A percentile compares a stretch with the other conserved stretches of the same genome.
These are phyloP conservation scores for Acronicta alni DNA, from an alignment of 2,888 invertebrate genomes.

Conservation along the genomic window DNA sequence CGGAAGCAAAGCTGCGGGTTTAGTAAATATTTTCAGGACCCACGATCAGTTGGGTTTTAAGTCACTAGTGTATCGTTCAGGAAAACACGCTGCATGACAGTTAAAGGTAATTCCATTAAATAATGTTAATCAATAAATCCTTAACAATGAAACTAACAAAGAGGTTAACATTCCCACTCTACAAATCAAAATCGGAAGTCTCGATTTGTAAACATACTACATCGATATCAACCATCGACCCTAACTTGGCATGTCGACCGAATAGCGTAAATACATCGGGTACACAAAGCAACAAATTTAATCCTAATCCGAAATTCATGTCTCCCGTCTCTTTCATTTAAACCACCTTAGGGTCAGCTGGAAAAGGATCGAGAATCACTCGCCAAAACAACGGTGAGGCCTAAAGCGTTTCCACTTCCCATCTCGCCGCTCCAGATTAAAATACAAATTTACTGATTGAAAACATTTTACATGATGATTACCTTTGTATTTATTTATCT, in stretches of 20 bases:
- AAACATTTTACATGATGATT: conserved; percentile 77
- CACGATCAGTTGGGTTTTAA: too few species aligned
- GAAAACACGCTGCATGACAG: too few species aligned
- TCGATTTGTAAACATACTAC: conserved; percentile 14
- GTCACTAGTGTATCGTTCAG: too few species aligned
- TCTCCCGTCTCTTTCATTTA: conserved; percentile 30
- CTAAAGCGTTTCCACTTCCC: conserved; percentile 55
- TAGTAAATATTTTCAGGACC: too few species aligned
- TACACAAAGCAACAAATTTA: conserved; percentile 53
- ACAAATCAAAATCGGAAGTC: conserved; percentile 6
- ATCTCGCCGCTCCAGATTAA: conserved; percentile 68
- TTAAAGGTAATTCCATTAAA: too few species aligned
- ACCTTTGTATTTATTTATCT: conserved; percentile 71
- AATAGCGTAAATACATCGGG: conserved; percentile 51
- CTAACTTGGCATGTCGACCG: conserved; percentile 46
- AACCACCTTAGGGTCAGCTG: neutral
- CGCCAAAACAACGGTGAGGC: conserved; percentile 43
- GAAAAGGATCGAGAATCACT: conserved; percentile 24
- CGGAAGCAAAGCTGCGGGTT: too few species aligned
- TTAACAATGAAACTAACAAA: neutral
- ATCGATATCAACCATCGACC: conserved; percentile 23
- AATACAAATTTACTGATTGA: conserved; percentile 83
- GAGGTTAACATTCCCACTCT: neutral
- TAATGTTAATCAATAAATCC: neutral
- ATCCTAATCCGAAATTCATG: conserved; percentile 45